Base-by-base conservation (phyloP, 2,888 invertebrate species). In the Schizaphis graminum region DNA sequence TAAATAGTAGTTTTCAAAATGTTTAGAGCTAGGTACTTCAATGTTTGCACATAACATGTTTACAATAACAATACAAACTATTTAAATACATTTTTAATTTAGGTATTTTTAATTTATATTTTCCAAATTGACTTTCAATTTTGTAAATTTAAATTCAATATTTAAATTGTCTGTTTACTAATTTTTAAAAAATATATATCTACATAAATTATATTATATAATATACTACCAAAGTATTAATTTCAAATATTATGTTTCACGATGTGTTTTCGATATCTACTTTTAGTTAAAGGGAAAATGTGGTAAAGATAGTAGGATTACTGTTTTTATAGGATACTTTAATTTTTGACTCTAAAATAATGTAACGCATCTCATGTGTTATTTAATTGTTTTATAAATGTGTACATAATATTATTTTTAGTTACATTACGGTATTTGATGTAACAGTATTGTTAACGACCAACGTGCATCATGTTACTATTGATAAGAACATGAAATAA, bases 401-500 rank as follows among this genome's bases (percentile, higher is more conserved):
- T 35, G 35, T 21, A 77, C 7, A 77, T 21, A 77, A n/a, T 77
- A 35, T 21, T 35, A 21, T 28, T 35, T 77, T 35, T 21, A 77
- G 21, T 35, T 8, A 21, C 0, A 35, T 91, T 91, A 21, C 28
- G 5, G 41, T 41, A 28, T 56, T 85, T 10, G 3, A 84, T 56
- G 41, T n/a, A 56, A 56, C n/a, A 53, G 8, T 13, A 57, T 44
- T 57, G 44, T 91, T 86, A 91, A 56, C 85, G n/a, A 91, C 11
- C 41, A n/a, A 44, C 24, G 44, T 47, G 57, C 11, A 47, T 47
- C 35, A 86, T 57, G 35, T 87, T 61, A 35, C 13, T 77, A 77
- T 87, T 47, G 57, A 87, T 92, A 61, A 92, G 35, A 13, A 47
- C 49, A 49, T n/a, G 35, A 86, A 85, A 44, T 91, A 35, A 47